These are phyloP conservation scores for Tetropium fuscum DNA, from an alignment of 2,888 invertebrate species.

Conservation along the genomic window DNA sequence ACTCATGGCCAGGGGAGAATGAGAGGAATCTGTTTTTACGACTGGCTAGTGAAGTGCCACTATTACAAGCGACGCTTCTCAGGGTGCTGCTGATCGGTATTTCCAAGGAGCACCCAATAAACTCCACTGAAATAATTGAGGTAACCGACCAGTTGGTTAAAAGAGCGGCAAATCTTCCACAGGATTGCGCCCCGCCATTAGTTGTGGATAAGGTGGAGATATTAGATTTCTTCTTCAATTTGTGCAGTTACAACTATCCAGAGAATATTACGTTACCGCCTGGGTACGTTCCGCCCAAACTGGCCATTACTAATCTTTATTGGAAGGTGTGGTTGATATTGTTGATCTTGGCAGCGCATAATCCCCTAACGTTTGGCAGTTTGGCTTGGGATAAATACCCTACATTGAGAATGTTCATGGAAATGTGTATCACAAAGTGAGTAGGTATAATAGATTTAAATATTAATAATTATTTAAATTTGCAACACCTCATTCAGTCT, in stretches of 20 bases:
- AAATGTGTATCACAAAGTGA: slow-evolving; percentile 96
- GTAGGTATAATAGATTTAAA: no score
- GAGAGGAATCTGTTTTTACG: slow-evolving; percentile 81
- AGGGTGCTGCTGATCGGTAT: slow-evolving; percentile 84
- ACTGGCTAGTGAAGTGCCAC: slow-evolving; percentile 88
- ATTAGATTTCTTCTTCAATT: slow-evolving; percentile 89
- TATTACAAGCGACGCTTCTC: slow-evolving; percentile 86
- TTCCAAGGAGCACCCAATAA: slow-evolving; percentile 81
- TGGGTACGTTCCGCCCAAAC: slow-evolving; percentile 84
- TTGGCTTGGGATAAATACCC: slow-evolving; percentile 92
- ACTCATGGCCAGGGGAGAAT: slow-evolving; percentile 75
- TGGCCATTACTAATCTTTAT: slow-evolving; percentile 92
- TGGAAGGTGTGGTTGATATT: slow-evolving; percentile 96
- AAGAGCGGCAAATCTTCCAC: slow-evolving; percentile 83
- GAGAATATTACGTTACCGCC: slow-evolving; percentile 90
- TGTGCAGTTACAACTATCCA: slow-evolving; percentile 92
- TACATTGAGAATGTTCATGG: slow-evolving; percentile 90
- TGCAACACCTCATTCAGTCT: no score
- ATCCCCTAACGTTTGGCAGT: slow-evolving; percentile 88
- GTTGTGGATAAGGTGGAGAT: slow-evolving; percentile 86
- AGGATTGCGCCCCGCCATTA: slow-evolving; percentile 78
- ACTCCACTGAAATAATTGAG: slow-evolving; percentile 86
- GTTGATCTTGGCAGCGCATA: slow-evolving; percentile 91
- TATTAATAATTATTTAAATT: no score
- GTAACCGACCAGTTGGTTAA: slow-evolving; percentile 87